Evolutionary conservation across 1,140 invertebrate species (phyloP).

Genomic region (Orius insidiosus): DNA sequence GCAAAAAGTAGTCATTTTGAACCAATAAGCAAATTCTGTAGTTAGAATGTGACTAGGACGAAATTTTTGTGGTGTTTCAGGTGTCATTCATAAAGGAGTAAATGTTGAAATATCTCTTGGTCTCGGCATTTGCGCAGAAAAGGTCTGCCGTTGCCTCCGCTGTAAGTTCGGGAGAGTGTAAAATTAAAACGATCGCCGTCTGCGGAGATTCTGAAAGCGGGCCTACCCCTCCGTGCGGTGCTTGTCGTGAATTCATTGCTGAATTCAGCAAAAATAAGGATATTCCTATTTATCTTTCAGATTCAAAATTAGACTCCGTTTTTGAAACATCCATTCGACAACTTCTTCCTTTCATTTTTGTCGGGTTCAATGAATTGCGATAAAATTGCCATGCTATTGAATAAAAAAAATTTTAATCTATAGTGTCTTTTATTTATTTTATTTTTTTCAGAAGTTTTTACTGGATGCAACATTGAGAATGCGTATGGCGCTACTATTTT

Average conservation of each 20-base stretch:
- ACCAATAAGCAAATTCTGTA: no score
- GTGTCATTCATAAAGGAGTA: conserved; percentile 47
- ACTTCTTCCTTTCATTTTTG: conserved; percentile 1
- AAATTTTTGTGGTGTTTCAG: conserved; percentile 6
- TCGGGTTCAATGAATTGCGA: no score
- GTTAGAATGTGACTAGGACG: no score
- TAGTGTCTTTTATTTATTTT: no score
- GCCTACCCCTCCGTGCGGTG: conserved; percentile 74
- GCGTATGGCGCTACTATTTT: conserved; percentile 58
- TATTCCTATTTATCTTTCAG: conserved; percentile 49
- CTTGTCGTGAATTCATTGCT: conserved; percentile 69
- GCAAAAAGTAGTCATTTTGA: no score
- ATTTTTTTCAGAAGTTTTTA: conserved; percentile 29
- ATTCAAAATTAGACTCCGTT: not conserved
- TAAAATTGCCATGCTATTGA: no score
- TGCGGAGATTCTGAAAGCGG: conserved; percentile 34
- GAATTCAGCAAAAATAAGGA: conserved; percentile 48
- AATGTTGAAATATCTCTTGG: conserved; percentile 83
- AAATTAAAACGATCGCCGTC: conserved; percentile 60
- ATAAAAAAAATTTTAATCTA: no score
- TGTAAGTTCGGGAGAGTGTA: conserved; percentile 62
- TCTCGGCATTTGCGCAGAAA: conserved; percentile 77
- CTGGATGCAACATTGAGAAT: conserved; percentile 88
- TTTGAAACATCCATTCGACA: not conserved
- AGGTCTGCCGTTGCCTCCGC: conserved; percentile 70